Evolutionary conservation across 2,888 invertebrate genomes (phyloP), one percentile per base, ranked within the genome.

Genomic region (Salticus scenicus): DNA sequence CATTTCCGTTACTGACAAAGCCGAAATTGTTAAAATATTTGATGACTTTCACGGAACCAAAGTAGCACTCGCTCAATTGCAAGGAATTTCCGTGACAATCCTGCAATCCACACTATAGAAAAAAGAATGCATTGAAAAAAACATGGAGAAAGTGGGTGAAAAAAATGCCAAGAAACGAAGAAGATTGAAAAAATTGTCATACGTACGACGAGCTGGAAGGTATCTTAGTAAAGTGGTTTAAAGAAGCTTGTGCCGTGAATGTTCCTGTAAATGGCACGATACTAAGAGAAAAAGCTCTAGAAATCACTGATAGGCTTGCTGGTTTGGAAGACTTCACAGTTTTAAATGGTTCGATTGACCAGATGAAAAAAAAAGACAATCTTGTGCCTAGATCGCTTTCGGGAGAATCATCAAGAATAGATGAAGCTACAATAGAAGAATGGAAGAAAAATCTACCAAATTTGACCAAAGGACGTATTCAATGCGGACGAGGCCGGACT

Each of bases 321-420:
- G 73, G 51, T 28, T 57, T 73, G 31, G 30, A 73, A 47, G 51
- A 63, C 30, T 51, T 73, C 30, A 30, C 47, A 47, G 31, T 57
- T 73, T 73, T 20, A 51, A 73, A 74, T 37, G 74, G 74, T 27
- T 64, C 64, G 74, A 37, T 74, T 20, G 74, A 74, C 63, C 7
- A 51, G 17, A 33, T 63, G 31, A 74, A 33, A 64, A 69, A 69
- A 64, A 74, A 37, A 1, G 0, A 74, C n/a, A 63, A 74, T 74
- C 64, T 74, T 63, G 27, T 63, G 63, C 24, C 10, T 63, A 47
- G 47, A 47, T 42, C 7, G 12, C 37, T 37, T 37, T 37, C 37
- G 37, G 37, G 37, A 37, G 37, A 37, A 37, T 37, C 37, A 37
- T 37, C 10, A 37, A 37, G 37, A 7, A 10, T 37, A 37, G 37